Evolutionary conservation across 2,888 invertebrate species (phyloP).

Genomic region (Cheilosia pagana): DNA sequence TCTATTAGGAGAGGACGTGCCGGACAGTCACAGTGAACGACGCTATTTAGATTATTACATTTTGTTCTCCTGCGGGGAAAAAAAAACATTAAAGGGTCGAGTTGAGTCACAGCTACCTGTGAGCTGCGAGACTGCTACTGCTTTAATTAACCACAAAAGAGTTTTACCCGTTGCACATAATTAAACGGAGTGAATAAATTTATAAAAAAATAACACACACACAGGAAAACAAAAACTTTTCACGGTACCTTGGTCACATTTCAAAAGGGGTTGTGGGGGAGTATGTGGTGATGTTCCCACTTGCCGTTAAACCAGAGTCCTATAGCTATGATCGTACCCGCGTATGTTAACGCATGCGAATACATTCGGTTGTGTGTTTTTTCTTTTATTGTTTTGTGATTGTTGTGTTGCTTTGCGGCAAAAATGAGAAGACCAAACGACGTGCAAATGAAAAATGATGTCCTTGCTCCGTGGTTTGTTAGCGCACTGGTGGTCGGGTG

Average conservation of each 20-base stretch:
- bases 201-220: too few species aligned
- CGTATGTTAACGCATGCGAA: not conserved
- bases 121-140: slow-evolving; percentile 12
- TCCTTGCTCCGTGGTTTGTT: slow-evolving; percentile 42
- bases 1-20: slow-evolving; percentile 49
- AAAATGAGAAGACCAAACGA: slow-evolving; percentile 31
- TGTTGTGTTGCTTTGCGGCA: slow-evolving; percentile 42
- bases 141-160: slow-evolving; percentile 59
- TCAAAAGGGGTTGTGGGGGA: not conserved
- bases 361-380: not conserved
- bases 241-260: slow-evolving; percentile 1
- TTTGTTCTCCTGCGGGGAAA: slow-evolving; percentile 3
- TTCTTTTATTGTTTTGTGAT: not conserved
- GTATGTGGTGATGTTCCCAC: not conserved
- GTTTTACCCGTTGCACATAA: slow-evolving; percentile 37
- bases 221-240: not conserved
- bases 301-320: not conserved
- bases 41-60: slow-evolving; percentile 67
- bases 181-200: slow-evolving; percentile 38
- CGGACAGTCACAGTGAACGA: slow-evolving; percentile 23
- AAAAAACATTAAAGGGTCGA: not conserved
- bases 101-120: not conserved
- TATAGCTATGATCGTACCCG: not conserved
- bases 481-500: slow-evolving; percentile 32
- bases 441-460: slow-evolving; percentile 63